These are phyloP conservation scores for Colius striatus DNA, from an alignment of 2,113 vertebrate genomes.

Conservation along the genomic window DNA sequence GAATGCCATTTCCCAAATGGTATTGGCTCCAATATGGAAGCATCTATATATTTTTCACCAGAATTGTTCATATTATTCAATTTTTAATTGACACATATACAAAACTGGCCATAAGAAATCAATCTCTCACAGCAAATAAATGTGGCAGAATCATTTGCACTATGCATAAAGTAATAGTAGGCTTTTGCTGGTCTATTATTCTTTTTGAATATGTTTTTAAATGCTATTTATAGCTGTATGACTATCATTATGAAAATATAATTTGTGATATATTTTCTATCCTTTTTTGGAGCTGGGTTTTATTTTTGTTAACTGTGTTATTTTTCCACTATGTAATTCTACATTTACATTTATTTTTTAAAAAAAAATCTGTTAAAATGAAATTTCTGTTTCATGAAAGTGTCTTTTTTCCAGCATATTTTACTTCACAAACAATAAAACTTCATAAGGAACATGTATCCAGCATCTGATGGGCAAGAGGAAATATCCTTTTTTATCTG, in stretches of 20 bases:
- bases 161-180: not conserved
- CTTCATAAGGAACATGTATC: not conserved
- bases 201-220: not conserved
- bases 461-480: not conserved
- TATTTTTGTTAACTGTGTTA: not conserved
- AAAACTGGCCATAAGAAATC: constrained; percentile 19
- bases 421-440: not conserved
- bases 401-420: not conserved
- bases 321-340: not conserved
- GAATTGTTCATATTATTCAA: not conserved
- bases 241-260: not conserved
- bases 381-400: not conserved
- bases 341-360: not conserved
- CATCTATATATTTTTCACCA: not conserved
- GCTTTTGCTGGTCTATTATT: not conserved
- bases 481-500: not conserved
- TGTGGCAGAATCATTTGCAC: not conserved
- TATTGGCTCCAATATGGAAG: not conserved
- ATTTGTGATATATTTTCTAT: not conserved
- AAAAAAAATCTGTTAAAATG: not conserved
- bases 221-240: not conserved
- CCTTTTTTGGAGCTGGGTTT: not conserved
- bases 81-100: constrained; percentile 18
- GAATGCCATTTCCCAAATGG: not conserved
- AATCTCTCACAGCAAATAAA: constrained; percentile 1